Base-by-base conservation (phyloP, 2,797 vertebrate species). In the Tiaroga cobitis region DNA sequence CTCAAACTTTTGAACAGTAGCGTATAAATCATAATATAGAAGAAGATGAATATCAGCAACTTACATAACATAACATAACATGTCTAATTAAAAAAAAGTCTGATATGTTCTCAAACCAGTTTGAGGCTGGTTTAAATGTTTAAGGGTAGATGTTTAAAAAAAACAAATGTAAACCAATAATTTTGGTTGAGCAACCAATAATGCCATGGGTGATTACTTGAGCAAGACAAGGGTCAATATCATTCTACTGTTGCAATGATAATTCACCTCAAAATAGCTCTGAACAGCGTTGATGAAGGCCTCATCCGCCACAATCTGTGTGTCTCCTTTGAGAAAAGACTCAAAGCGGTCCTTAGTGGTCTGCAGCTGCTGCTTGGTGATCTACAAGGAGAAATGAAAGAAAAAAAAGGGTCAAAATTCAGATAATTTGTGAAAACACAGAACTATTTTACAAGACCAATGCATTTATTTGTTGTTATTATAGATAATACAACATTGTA, bases 221-320 rank as follows among this genome's bases (percentile, higher is more conserved):
- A 49, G 54, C 54, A 68, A 21, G 18, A 51, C 7, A 51, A 51
- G 10, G 11, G 21, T 65, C 59, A n/a, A 21, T 79, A 61, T 63
- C 24, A 34, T 72, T 63, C 0, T 49, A n/a, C 74, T 26, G 41
- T 41, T 18, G 18, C 37, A 72, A 29, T 32, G 80, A 49, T 37
- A 78, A 65, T 92, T 92, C 96, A 99, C 98, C 97, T 99, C 98
- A 0, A 96, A 97, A 94, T 97, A 99, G 94, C 98, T 99, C 95
- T 99, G 98, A 90, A 99, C 98, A 8, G 98, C 98, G 0, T 99
- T 99, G 96, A 99, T 99, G 94, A 99, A 99, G 13, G 98, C 98
- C 93, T 99, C 98, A 32, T 99, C 98, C 24, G 98, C 98, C 92
- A 99, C 98, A 80, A 99, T 99, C 94, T 99, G 98, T 3, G 98